Conservation (phyloP, 2,888 invertebrate species). For the Caenorhabditis virilis region DNA sequence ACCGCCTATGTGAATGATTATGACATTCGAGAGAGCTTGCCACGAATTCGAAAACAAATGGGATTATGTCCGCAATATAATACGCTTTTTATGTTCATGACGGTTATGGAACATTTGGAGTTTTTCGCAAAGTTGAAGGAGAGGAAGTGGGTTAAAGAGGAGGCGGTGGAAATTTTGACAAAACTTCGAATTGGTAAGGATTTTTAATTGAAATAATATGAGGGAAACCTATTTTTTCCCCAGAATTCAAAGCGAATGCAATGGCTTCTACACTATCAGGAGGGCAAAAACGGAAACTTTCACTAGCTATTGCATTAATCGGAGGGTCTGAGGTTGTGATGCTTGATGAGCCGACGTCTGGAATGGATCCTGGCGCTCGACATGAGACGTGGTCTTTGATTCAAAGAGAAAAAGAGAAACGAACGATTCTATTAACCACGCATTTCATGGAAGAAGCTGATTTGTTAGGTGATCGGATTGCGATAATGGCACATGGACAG, state of each 20-base stretch:
- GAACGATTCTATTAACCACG: conserved; percentile 80
- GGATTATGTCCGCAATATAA: conserved; percentile 90
- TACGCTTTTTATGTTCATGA: conserved; percentile 82
- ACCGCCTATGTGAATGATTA: conserved; percentile 70
- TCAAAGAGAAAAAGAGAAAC: conserved; percentile 72
- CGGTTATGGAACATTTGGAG: conserved; percentile 81
- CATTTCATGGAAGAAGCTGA: conserved; percentile 93
- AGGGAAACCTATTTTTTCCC: not conserved
- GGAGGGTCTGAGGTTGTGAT: conserved; percentile 76
- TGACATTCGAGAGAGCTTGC: conserved; percentile 73
- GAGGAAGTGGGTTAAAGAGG: conserved; percentile 72
- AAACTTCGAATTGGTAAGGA: conserved; percentile 72
- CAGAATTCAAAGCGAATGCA: conserved; percentile 41
- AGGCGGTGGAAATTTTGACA: conserved; percentile 76
- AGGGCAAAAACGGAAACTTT: conserved; percentile 81
- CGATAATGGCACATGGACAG: conserved; percentile 83
- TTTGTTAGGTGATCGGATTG: conserved; percentile 81
- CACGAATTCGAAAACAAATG: conserved; percentile 71
- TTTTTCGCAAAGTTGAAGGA: conserved; percentile 77
- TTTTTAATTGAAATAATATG: not conserved
- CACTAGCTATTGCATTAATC: conserved; percentile 79
- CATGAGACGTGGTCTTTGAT: conserved; percentile 80
- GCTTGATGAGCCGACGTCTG: conserved; percentile 68
- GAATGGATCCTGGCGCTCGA: conserved; percentile 74
- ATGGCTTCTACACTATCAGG: conserved; percentile 73